A percentile compares a stretch with the other conserved stretches of the same genome.
Evolutionary conservation across 1,140 invertebrate species (phyloP).

Genomic region (Bursaphelenchus mucronatus): DNA sequence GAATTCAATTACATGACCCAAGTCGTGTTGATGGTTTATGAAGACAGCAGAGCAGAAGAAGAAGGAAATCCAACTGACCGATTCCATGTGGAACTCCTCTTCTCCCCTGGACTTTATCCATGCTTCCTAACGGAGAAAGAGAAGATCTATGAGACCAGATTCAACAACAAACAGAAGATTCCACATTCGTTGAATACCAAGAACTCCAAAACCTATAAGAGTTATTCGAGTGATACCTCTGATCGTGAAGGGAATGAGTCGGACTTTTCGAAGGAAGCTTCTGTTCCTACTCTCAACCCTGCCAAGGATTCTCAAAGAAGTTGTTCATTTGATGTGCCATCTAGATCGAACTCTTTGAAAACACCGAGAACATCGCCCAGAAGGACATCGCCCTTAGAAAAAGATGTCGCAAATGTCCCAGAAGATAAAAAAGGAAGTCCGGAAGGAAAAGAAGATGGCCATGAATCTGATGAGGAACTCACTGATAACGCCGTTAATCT

Average conservation of each 20-base stretch:
- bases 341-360: background rate
- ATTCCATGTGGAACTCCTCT: slow-evolving; percentile 58
- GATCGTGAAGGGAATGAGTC: slow-evolving; percentile 21
- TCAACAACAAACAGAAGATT: slow-evolving; percentile 43
- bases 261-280: slow-evolving; percentile 8
- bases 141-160: slow-evolving; percentile 55
- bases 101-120: slow-evolving; percentile 58
- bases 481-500: slow-evolving; percentile 55
- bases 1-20: slow-evolving; percentile 94
- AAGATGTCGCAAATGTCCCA: background rate
- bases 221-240: background rate
- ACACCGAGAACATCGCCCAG: slow-evolving; percentile 5
- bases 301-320: background rate
- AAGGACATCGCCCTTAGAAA: background rate
- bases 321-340: background rate
- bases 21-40: slow-evolving; percentile 59
- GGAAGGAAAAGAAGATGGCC: slow-evolving; percentile 11
- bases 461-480: slow-evolving; percentile 42
- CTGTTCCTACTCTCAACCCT: background rate
- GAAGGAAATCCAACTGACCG: slow-evolving; percentile 41
- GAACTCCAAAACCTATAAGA: slow-evolving; percentile 19
- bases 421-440: background rate
- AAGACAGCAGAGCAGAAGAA: slow-evolving; percentile 42
- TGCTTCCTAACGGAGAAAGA: slow-evolving; percentile 60
- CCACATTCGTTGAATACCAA: slow-evolving; percentile 30